Conservation (phyloP, 2,797 vertebrate genomes). For the Euthynnus affinis region DNA sequence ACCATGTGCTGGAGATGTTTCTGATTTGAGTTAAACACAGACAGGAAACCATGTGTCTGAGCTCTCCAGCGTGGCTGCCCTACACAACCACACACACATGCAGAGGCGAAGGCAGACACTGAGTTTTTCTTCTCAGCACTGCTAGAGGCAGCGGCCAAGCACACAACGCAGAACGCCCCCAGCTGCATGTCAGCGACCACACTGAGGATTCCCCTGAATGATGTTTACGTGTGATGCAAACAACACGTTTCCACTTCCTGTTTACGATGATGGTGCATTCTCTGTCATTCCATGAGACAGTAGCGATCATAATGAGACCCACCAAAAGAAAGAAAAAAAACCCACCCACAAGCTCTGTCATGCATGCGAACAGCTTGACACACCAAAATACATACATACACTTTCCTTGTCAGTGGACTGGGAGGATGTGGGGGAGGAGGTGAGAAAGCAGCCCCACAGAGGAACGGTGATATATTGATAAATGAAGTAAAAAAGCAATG, state of each 20-base stretch:
- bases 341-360: slow-evolving; percentile 23
- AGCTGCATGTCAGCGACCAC: slow-evolving; percentile 35
- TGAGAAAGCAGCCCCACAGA: neutral
- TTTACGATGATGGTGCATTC: slow-evolving; percentile 41
- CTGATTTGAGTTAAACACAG: slow-evolving; percentile 92
- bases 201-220: slow-evolving; percentile 53
- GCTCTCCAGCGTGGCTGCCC: slow-evolving; percentile 79
- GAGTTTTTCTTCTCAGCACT: slow-evolving; percentile 19
- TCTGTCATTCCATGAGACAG: slow-evolving; percentile 16
- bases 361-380: neutral
- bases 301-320: neutral
- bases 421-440: neutral
- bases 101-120: slow-evolving; percentile 16
- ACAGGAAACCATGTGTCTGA: slow-evolving; percentile 98
- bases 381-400: slow-evolving; percentile 22
- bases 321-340: neutral
- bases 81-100: slow-evolving; percentile 1
- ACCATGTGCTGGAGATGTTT: slow-evolving; percentile 90
- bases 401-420: slow-evolving; percentile 40
- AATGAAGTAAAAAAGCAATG: neutral
- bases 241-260: slow-evolving; percentile 59
- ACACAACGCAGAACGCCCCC: neutral
- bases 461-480: slow-evolving; percentile 8
- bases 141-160: slow-evolving; percentile 3
- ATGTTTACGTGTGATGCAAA: slow-evolving; percentile 43